Evolutionary conservation across 2,888 invertebrate species (phyloP).

Genomic region (Tetheella fluctuosa): DNA sequence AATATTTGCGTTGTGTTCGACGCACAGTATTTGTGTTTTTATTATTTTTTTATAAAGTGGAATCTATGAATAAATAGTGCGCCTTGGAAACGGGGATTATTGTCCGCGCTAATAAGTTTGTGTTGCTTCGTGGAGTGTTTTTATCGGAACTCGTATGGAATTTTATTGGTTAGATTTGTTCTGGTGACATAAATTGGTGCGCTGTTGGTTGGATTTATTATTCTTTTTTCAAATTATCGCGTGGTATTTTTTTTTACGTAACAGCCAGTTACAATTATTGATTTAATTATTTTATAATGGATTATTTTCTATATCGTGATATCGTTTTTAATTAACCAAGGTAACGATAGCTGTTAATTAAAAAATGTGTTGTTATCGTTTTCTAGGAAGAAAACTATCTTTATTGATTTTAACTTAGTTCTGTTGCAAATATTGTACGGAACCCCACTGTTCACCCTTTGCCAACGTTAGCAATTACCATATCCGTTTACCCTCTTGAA

Average conservation of each 20-base stretch:
- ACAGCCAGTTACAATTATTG: neutral
- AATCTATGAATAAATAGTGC: conserved; percentile 5
- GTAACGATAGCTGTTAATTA: neutral
- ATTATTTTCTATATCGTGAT: neutral
- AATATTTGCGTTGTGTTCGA: conserved; percentile 6
- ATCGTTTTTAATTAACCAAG: neutral
- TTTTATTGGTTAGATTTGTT: conserved; percentile 43
- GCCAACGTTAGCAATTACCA: neutral
- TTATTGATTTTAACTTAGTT: neutral
- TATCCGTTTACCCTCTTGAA: neutral
- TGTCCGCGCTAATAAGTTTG: neutral
- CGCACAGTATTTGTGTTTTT: neutral
- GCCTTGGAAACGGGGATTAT: neutral
- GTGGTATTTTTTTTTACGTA: conserved; percentile 4
- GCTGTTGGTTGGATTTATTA: conserved; percentile 23
- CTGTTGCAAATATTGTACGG: neutral
- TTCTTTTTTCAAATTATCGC: conserved; percentile 9
- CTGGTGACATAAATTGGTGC: conserved; percentile 53
- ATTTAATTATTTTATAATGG: neutral
- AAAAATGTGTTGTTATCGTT: conserved; percentile 1
- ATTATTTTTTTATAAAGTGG: conserved; percentile 9
- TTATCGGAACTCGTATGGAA: conserved; percentile 2
- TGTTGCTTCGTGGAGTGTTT: conserved; percentile 8
- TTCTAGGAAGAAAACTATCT: neutral
- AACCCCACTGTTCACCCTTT: neutral